Evolutionary conservation across 2,797 vertebrate genomes (phyloP).

Genomic region (Threskiornis aethiopicus): DNA sequence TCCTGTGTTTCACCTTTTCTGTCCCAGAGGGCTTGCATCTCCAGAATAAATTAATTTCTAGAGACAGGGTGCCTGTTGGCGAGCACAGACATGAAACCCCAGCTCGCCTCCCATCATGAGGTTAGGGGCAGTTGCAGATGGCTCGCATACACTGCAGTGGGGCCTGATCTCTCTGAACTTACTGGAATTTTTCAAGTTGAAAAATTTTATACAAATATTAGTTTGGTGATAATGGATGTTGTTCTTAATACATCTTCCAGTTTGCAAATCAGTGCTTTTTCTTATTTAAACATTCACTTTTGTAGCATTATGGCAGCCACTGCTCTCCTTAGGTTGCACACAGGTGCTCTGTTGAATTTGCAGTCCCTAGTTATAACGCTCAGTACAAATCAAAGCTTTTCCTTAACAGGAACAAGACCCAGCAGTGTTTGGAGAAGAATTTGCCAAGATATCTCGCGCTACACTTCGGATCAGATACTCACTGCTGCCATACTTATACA

Average conservation of each 20-base stretch:
- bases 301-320: fast-evolving
- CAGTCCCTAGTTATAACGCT: not conserved
- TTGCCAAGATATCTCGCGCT: constrained; percentile 27
- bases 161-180: not conserved
- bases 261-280: not conserved
- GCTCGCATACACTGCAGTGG: fast-evolving
- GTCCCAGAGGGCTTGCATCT: not conserved
- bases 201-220: not conserved
- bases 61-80: not conserved
- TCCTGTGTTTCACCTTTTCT: not conserved
- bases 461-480: constrained; percentile 46
- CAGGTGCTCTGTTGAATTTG: not conserved
- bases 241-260: not conserved
- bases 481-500: constrained; percentile 55
- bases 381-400: not conserved
- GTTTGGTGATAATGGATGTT: not conserved
- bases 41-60: not conserved
- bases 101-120: not conserved
- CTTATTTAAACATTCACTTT: not conserved
- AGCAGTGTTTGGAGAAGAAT: constrained; percentile 11
- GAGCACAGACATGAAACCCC: not conserved
- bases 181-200: not conserved
- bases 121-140: not conserved
- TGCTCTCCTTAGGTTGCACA: not conserved
- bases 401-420: constrained; percentile 53